These are phyloP conservation scores for Hydraecia micacea DNA, from an alignment of 2,888 invertebrate genomes.

Conservation along the genomic window DNA sequence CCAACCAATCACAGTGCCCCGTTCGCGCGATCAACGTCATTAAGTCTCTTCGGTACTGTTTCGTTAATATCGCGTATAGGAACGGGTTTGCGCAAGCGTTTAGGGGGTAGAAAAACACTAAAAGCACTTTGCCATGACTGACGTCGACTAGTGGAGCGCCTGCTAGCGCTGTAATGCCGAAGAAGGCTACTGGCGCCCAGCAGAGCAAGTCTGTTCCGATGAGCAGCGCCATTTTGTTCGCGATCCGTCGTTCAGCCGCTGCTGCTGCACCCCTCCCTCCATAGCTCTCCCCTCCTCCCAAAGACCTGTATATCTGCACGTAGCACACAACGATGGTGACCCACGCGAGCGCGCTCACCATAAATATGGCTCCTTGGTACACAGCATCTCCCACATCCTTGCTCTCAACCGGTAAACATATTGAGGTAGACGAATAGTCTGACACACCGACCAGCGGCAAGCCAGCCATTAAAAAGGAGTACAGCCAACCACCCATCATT, in stretches of 20 bases:
- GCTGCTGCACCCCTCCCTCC: slow-evolving; percentile 91
- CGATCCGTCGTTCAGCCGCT: slow-evolving; percentile 93
- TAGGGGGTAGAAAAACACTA: slow-evolving; percentile 97
- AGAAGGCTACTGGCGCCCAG: slow-evolving; percentile 97
- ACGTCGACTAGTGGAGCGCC: slow-evolving; percentile 96
- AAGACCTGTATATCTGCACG: slow-evolving; percentile 95
- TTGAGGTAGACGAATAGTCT: slow-evolving; percentile 96
- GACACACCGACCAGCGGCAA: slow-evolving; percentile 96
- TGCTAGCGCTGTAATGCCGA: slow-evolving; percentile 95
- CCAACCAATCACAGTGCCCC: slow-evolving; percentile 84
- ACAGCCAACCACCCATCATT: slow-evolving; percentile 95
- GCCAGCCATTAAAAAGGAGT: slow-evolving; percentile 94
- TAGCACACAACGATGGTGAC: slow-evolving; percentile 96
- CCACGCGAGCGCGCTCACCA: slow-evolving; percentile 95
- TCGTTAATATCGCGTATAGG: slow-evolving; percentile 96
- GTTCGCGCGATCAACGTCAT: slow-evolving; percentile 92
- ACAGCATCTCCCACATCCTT: slow-evolving; percentile 92
- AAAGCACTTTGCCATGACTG: slow-evolving; percentile 94
- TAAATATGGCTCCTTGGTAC: slow-evolving; percentile 93
- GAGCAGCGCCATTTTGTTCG: slow-evolving; percentile 97
- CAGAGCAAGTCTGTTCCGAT: slow-evolving; percentile 96
- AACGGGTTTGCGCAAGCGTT: slow-evolving; percentile 98
- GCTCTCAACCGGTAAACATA: slow-evolving; percentile 97
- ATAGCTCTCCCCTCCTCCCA: slow-evolving; percentile 93
- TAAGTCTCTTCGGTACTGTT: slow-evolving; percentile 95